Evolutionary conservation across 2,797 vertebrate species (phyloP).

Genomic region (Hozukius guyotensis): DNA sequence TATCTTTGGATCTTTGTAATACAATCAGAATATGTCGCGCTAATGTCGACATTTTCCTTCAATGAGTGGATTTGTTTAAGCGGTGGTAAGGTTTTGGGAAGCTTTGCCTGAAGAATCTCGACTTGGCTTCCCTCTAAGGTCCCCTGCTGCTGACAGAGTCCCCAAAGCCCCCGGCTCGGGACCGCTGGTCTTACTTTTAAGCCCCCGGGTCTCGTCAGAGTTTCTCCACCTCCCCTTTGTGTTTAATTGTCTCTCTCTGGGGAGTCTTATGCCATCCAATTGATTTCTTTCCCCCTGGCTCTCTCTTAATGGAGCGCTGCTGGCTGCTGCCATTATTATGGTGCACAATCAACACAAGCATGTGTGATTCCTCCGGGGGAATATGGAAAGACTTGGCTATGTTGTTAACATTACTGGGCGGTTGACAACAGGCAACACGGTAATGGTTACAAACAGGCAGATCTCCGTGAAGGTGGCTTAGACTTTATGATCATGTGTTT

Average conservation of each 20-base stretch:
- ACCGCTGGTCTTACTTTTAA: slow-evolving; percentile 26
- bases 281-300: slow-evolving; percentile 63
- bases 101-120: slow-evolving; percentile 17
- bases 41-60: not conserved
- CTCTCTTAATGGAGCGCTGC: slow-evolving; percentile 50
- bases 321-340: slow-evolving; percentile 48
- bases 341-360: slow-evolving; percentile 41
- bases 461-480: not conserved
- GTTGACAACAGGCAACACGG: not conserved
- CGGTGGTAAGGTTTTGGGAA: not conserved
- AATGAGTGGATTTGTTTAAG: not conserved
- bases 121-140: slow-evolving; percentile 24
- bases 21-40: not conserved
- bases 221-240: slow-evolving; percentile 51
- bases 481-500: slow-evolving; percentile 24
- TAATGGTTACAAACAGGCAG: slow-evolving; percentile 1
- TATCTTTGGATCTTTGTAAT: not conserved
- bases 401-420: slow-evolving; percentile 16
- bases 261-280: slow-evolving; percentile 67
- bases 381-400: slow-evolving; percentile 15
- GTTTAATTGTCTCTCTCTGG: slow-evolving; percentile 76
- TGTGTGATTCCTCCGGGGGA: slow-evolving; percentile 51
- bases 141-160: slow-evolving; percentile 25
- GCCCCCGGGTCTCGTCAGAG: slow-evolving; percentile 56
- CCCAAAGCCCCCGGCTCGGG: slow-evolving; percentile 37